Evolutionary conservation across 2,797 vertebrate species (phyloP).

Genomic region (Nasua narica): DNA sequence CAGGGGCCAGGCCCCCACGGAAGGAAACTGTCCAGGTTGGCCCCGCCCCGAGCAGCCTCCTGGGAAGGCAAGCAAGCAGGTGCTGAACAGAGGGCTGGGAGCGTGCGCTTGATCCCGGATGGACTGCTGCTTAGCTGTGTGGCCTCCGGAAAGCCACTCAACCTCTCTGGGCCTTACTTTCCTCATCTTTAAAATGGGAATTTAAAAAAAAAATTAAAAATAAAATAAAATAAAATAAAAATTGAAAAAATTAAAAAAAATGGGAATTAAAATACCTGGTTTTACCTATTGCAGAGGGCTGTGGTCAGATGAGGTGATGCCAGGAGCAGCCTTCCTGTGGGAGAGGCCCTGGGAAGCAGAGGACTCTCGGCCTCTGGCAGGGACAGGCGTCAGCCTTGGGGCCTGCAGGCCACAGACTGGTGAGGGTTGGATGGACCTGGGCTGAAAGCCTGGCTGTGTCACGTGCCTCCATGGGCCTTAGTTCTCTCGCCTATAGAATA

Average conservation of each 20-base stretch:
- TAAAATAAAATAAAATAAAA: too few species aligned
- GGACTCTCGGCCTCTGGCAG: not conserved
- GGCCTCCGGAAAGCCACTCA: not conserved
- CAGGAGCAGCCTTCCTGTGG: not conserved
- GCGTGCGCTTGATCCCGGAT: not conserved
- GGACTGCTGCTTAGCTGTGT: not conserved
- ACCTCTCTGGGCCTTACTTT: not conserved
- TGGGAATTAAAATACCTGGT: not conserved
- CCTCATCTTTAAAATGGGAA: not conserved
- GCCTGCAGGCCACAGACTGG: accelerated
- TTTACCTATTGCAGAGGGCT: not conserved
- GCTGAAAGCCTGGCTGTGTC: not conserved
- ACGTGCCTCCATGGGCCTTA: accelerated
- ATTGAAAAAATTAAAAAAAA: too few species aligned
- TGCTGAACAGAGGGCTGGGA: not conserved
- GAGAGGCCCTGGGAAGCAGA: accelerated
- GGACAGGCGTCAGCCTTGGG: not conserved
- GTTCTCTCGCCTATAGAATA: not conserved
- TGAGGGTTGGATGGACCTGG: not conserved
- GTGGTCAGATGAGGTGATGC: not conserved
- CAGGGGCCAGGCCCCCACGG: not conserved
- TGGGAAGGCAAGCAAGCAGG: not conserved
- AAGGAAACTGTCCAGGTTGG: not conserved
- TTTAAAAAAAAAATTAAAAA: too few species aligned
- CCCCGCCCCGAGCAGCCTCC: accelerated